Conservation (phyloP, 2,888 invertebrate genomes). For the Parapristionchus giblindavisi region DNA sequence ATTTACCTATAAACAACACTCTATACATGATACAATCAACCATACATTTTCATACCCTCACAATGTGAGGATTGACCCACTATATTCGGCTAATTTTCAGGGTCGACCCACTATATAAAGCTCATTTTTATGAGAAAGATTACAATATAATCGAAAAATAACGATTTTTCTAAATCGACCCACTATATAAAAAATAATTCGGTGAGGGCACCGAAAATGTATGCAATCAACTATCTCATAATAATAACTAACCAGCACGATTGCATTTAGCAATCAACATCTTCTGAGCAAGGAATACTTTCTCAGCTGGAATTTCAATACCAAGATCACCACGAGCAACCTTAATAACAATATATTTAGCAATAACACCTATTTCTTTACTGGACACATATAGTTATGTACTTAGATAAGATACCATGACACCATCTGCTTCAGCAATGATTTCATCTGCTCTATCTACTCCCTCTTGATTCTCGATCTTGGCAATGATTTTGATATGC, state of each 20-base stretch:
- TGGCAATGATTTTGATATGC: conserved; percentile 90
- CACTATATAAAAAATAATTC: too few relatives aligned
- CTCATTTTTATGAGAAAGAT: too few relatives aligned
- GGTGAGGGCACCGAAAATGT: neutral
- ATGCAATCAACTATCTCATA: neutral
- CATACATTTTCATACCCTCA: conserved; percentile 10
- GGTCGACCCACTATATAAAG: too few relatives aligned
- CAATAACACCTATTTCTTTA: too few relatives aligned
- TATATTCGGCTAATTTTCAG: too few relatives aligned
- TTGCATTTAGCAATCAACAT: conserved; percentile 97
- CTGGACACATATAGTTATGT: too few relatives aligned
- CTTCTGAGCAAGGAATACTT: conserved; percentile 76
- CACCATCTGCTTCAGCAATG: conserved; percentile 86
- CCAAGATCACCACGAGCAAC: conserved; percentile 92
- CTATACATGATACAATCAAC: neutral
- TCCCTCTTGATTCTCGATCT: conserved; percentile 94
- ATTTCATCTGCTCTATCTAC: conserved; percentile 82
- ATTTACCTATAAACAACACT: conserved; percentile 81
- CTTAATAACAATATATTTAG: conserved; percentile 73
- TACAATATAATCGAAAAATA: too few relatives aligned
- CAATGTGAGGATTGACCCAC: too few relatives aligned
- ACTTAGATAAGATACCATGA: conserved; percentile 80
- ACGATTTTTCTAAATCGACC: too few relatives aligned
- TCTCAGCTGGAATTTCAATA: conserved; percentile 96
- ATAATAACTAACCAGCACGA: conserved; percentile 75